Evolutionary conservation across 2,888 invertebrate species (phyloP), one percentile per base, ranked within the genome.

Genomic region (Synergus gifuensis): DNA sequence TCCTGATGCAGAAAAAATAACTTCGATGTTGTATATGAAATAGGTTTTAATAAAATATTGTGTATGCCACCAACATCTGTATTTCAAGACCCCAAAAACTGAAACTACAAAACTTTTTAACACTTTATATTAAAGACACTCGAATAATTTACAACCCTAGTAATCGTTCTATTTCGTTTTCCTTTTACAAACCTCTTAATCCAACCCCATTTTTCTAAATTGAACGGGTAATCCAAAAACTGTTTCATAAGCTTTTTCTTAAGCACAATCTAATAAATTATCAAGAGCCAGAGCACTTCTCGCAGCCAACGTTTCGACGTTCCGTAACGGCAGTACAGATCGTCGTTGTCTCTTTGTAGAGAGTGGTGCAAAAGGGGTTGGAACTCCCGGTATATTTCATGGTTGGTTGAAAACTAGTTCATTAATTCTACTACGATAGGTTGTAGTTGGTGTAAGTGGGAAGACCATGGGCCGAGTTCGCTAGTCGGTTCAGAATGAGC

Each of bases 1-100:
- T 76, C 80, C 78, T 64, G 78, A 76, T 78, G 64, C 77, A 76
- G 77, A 80, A 83, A 81, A 54, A 73, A 69, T 49, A 73, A 36
- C 36, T 73, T 54, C 28, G 12, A 16, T 36, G 16, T 49, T 22
- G n/a, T n/a, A 49, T 46, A 11, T 16, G 16, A 12, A 42, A 66
- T 42, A 18, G 49, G 11, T 9, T 28, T 16, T 7, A 36, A 54
- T 54, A 73, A 46, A 16, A 54, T 36, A 5, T 36, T 36, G 36
- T 54, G n/a, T 40, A 36, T 3, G 0, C 2, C 54, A 54, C 36
- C 49, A 46, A 54, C 9, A 46, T 69, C 16, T 46, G 16, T 46
- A 64, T 64, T 64, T 40, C 40, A 28, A 64, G 40, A 36, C 36
- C 3, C 36, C 36, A 36, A 36, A 36, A 4, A 36, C 36, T 36